A percentile compares a stretch with the other conserved stretches of the same genome.
phyloP scores from a whole-genome alignment of 1,140 invertebrate species.

The Pseudomyrmex concolor region DNA sequence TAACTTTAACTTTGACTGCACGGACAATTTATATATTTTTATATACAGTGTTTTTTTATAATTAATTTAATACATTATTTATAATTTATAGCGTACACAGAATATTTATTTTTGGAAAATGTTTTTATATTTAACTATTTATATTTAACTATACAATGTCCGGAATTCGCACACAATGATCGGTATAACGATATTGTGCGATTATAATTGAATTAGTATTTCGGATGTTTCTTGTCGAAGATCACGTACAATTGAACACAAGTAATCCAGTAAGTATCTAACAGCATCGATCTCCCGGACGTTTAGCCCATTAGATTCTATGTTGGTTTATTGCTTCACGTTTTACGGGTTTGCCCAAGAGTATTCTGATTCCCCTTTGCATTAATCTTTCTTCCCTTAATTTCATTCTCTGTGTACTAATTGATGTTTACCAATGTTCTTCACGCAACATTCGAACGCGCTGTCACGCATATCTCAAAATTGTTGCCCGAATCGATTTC shows the following conservation, averaged over 20 bases:
- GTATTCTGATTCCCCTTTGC: constrained; percentile 70
- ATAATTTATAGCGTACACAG: background rate
- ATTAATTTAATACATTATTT: background rate
- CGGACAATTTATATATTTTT: background rate
- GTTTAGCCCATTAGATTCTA: constrained; percentile 81
- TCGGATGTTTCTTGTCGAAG: constrained; percentile 48
- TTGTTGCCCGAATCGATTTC: background rate
- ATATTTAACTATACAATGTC: background rate
- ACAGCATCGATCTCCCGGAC: constrained; percentile 79
- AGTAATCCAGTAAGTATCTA: constrained; percentile 76
- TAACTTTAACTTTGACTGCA: background rate
- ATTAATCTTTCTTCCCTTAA: constrained; percentile 59
- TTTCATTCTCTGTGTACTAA: constrained; percentile 76
- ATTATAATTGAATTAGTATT: constrained; percentile 42
- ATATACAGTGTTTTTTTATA: background rate
- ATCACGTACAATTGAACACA: constrained; percentile 56
- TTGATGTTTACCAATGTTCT: constrained; percentile 53
- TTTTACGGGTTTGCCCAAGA: constrained; percentile 78
- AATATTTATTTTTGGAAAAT: background rate
- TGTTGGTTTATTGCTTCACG: constrained; percentile 84
- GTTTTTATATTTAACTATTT: background rate
- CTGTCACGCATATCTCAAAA: background rate
- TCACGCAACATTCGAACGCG: constrained; percentile 12
- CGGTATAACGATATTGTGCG: constrained; percentile 32
- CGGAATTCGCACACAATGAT: background rate